Base-by-base conservation (phyloP, 2,797 vertebrate species). In the Peromyscus aztecus region DNA sequence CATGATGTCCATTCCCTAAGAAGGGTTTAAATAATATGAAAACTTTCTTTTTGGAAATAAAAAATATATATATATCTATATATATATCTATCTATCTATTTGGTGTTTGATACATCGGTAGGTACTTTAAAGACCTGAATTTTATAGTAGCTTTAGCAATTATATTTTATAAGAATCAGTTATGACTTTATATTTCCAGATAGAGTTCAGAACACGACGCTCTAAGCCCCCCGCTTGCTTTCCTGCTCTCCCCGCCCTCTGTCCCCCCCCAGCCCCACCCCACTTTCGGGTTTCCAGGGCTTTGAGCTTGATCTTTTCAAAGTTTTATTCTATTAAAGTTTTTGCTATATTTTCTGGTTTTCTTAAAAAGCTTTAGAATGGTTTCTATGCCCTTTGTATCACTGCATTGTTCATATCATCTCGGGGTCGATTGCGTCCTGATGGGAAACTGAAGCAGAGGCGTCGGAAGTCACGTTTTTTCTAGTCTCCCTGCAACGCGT, bases 81-180 rank as follows among this genome's bases (percentile, higher is more conserved):
- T 85, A 69, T 85, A 85, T 55, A 46, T 85, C 52, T 85, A 67
- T 86, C 95, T 98, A 98, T 98, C 98, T 98, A 80, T 76, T 97
- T 98, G 98, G 97, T 99, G 98, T 99, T 98, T 98, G 98, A 99
- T 97, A 99, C 98, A 98, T 98, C 96, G 85, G 89, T 98, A 97
- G 98, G 96, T 98, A 97, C 98, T 97, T 96, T 95, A 97, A 98
- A 98, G 98, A 98, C 98, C 98, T 98, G 98, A 98, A 98, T 99
- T 99, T 99, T 99, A 98, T 99, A 98, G 98, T 98, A 98, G 98
- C 98, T 98, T 98, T 98, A 98, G 98, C 97, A 96, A 96, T 97
- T 98, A 98, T 98, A 98, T 99, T 99, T 99, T 99, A 97, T 99
- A 99, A 97, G 98, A 98, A 98, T 98, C 98, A 98, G 98, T 98